Percentiles rank a stretch among this genome's conserved stretches.
These are phyloP conservation scores for Rhinogobio ventralis DNA, from an alignment of 2,797 vertebrate species.

Conservation along the genomic window DNA sequence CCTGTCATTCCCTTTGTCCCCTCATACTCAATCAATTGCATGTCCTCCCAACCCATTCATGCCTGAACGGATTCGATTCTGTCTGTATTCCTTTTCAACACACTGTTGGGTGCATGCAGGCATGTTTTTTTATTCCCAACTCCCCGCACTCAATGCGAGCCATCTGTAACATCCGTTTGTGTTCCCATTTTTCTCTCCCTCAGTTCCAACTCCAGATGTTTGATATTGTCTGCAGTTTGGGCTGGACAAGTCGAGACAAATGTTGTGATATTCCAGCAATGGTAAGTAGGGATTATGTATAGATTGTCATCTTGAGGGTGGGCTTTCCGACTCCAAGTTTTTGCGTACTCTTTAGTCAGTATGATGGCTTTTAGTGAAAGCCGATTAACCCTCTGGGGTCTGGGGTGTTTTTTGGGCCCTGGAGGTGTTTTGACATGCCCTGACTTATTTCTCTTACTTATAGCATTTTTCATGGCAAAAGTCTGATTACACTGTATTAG, in stretches of 20 bases:
- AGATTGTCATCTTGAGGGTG: slow-evolving; percentile 3
- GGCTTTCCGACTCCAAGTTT: neutral
- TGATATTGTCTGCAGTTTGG: slow-evolving; percentile 96
- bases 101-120: slow-evolving; percentile 56
- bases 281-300: slow-evolving; percentile 78
- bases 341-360: neutral
- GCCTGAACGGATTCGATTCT: slow-evolving; percentile 14
- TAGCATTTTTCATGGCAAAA: too few relatives aligned
- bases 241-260: slow-evolving; percentile 97
- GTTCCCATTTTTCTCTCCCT: slow-evolving; percentile 60
- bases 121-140: slow-evolving; percentile 58
- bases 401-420: too few relatives aligned
- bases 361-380: neutral
- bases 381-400: neutral
- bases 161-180: slow-evolving; percentile 71
- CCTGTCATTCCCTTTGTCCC: slow-evolving; percentile 6
- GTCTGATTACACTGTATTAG: too few relatives aligned
- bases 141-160: slow-evolving; percentile 61
- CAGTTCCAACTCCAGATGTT: slow-evolving; percentile 99
- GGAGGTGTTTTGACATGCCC: too few relatives aligned
- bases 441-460: too few relatives aligned
- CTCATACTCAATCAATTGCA: neutral
- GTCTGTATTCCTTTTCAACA: slow-evolving; percentile 50
- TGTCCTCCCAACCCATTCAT: slow-evolving; percentile 24
- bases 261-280: slow-evolving; percentile 97